Evolutionary conservation across 2,888 invertebrate species (phyloP), one percentile per base, ranked within the genome.

Genomic region (Pterobdella sp.): DNA sequence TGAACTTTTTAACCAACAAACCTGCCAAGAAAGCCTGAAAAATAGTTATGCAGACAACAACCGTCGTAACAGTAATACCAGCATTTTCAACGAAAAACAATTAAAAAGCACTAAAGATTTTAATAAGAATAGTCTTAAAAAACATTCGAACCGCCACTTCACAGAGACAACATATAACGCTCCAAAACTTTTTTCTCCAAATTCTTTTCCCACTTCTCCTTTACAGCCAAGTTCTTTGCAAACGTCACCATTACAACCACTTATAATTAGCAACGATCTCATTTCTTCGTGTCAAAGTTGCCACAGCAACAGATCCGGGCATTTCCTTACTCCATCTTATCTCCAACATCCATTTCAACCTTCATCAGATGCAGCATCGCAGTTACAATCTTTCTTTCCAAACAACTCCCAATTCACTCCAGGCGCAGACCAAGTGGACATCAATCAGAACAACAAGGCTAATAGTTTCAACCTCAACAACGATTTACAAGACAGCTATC

Each of bases 161-260:
- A 71, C n/a, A 31, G 71, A 71, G 34, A 71, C 60, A 1, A 36
- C 56, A 31, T 71, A 71, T 63, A 56, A 71, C 71, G 56, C 71
- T 71, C 60, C 60, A 1, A 56, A 56, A 22, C 4, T 56, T 3
- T 4, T 7, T 4, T 56, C 60, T 26, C 60, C 60, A 3, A 14
- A 7, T 22, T 22, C 49, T 42, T 56, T 22, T 3, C 4, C 60
- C 60, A 7, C 60, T 3, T 56, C 60, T 22, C 60, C 60, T 14
- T 22, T 56, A 22, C 42, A 42, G 42, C 42, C 42, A 14, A 7
- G 10, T 42, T 7, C 10, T 18, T 18, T 42, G 42, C 42, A 42
- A 14, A 14, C n/a, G 4, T 56, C 60, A 3, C n/a, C 60, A 22
- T 3, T 56, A 3, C 60, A 56, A n/a, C 60, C 60, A 4, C 60